These are phyloP conservation scores for Gorsachius goisagi DNA, from an alignment of 2,113 vertebrate species.

Conservation along the genomic window DNA sequence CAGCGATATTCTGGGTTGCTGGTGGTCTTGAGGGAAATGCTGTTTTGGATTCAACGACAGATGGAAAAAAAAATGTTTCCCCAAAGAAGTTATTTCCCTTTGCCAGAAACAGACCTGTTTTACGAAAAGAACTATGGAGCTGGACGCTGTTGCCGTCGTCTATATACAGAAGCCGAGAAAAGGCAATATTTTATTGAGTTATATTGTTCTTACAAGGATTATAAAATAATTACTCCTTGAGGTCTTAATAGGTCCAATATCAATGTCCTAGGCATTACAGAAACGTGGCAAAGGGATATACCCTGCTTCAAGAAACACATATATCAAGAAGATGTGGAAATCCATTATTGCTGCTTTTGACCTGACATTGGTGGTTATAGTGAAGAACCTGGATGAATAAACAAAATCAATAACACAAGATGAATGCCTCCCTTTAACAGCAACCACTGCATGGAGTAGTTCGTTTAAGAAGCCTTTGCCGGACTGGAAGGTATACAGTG, in stretches of 20 bases:
- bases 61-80: background rate
- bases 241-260: background rate
- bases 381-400: background rate
- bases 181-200: background rate
- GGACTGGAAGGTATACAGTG: background rate
- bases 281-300: background rate
- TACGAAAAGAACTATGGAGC: background rate
- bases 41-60: background rate
- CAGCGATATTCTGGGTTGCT: background rate
- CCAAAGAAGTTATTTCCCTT: background rate
- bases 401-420: background rate
- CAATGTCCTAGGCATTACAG: background rate
- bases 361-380: background rate
- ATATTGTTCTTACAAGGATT: background rate
- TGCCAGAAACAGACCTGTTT: background rate
- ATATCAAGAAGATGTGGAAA: background rate
- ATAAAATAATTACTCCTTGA: background rate
- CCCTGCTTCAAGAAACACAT: background rate
- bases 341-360: background rate
- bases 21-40: background rate
- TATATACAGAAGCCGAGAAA: background rate
- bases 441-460: background rate
- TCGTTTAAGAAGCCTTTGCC: background rate
- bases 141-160: background rate
- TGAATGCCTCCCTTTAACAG: background rate